Evolutionary conservation across 1,140 invertebrate species (phyloP).

Genomic region (Aphidius ervi): DNA sequence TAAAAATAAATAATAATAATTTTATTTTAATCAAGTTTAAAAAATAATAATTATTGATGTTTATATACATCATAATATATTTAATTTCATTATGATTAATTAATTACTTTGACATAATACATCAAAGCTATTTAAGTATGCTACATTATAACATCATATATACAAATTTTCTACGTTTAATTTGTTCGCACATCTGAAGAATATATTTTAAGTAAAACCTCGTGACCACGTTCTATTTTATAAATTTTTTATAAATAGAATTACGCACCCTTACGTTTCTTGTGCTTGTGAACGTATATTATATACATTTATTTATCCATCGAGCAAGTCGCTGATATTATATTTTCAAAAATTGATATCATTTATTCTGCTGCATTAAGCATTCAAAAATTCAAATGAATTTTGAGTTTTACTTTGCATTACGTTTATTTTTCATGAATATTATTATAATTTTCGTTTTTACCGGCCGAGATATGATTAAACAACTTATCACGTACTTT

Average conservation of each 20-base stretch:
- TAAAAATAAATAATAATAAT: no score
- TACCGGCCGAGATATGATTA: constrained; percentile 15
- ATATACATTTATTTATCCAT: not conserved
- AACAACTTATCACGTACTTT: no score
- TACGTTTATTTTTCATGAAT: not conserved
- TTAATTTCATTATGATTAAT: no score
- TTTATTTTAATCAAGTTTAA: no score
- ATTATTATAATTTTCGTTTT: constrained; percentile 5
- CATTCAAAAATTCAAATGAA: not conserved
- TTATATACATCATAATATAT: no score
- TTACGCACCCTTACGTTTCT: constrained; percentile 17
- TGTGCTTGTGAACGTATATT: not conserved
- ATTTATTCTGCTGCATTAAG: no score
- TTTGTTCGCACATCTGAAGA: not conserved
- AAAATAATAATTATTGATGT: no score
- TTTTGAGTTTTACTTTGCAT: not conserved
- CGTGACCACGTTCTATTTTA: no score
- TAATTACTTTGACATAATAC: no score
- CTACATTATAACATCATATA: no score
- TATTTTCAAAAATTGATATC: constrained; percentile 7
- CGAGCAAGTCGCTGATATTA: constrained; percentile 8
- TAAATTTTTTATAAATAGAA: constrained; percentile 21
- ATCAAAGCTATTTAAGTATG: no score
- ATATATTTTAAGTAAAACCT: not conserved
- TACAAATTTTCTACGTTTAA: not conserved